These are phyloP conservation scores for Aromia moschata DNA, from an alignment of 2,888 invertebrate species.

Conservation along the genomic window DNA sequence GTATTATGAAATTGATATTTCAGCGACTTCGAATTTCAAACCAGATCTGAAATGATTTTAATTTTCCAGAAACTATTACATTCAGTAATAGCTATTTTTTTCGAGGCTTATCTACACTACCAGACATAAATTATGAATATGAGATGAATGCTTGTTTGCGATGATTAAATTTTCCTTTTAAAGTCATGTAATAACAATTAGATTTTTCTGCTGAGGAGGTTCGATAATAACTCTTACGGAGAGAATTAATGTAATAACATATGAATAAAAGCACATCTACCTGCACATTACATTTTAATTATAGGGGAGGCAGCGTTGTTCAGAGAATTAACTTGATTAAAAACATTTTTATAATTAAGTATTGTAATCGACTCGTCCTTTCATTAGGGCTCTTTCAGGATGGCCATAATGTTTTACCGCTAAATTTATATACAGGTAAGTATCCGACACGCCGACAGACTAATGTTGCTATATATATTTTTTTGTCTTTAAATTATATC, in stretches of 20 bases:
- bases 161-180: constrained; percentile 22
- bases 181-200: constrained; percentile 32
- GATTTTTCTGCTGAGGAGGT: constrained; percentile 37
- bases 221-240: constrained; percentile 20
- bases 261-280: constrained; percentile 42
- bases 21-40: too few species aligned
- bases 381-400: constrained; percentile 27
- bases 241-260: constrained; percentile 38
- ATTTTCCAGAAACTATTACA: too few species aligned
- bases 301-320: constrained; percentile 39
- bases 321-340: constrained; percentile 46
- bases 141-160: constrained; percentile 6
- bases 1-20: too few species aligned
- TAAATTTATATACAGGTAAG: background rate
- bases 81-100: too few species aligned
- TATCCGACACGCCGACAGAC: too few species aligned
- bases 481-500: too few species aligned
- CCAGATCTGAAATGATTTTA: too few species aligned
- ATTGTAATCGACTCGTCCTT: constrained; percentile 38
- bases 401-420: constrained; percentile 1
- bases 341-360: constrained; percentile 45
- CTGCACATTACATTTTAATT: constrained; percentile 44
- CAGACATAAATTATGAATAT: background rate
- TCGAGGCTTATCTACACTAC: constrained; percentile 2
- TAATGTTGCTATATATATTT: too few species aligned